Evolutionary conservation across 2,888 invertebrate species (phyloP).

Genomic region (Rhagium mordax): DNA sequence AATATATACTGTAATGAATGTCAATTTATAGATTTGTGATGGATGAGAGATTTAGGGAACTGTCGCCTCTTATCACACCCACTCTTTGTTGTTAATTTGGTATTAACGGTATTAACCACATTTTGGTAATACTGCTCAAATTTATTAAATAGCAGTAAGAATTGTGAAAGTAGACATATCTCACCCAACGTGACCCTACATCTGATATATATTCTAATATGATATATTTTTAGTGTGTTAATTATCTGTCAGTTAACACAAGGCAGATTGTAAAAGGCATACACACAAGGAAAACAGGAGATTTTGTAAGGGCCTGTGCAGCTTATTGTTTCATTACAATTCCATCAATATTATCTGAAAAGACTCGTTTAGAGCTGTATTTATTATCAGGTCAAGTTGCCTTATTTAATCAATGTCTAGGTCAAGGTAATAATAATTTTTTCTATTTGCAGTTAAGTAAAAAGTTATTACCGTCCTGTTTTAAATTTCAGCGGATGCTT

Average conservation of each 20-base stretch:
- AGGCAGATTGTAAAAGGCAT: slow-evolving; percentile 80
- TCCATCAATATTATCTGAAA: slow-evolving; percentile 91
- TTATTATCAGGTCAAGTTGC: slow-evolving; percentile 91
- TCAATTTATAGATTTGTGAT: too few species aligned
- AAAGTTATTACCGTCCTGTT: background rate
- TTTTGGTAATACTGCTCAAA: too few species aligned
- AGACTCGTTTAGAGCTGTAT: slow-evolving; percentile 87
- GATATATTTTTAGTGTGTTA: slow-evolving; percentile 72
- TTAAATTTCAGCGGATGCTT: slow-evolving; percentile 85
- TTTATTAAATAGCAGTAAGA: too few species aligned
- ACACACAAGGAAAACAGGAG: slow-evolving; percentile 85
- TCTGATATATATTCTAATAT: too few species aligned
- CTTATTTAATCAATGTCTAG: slow-evolving; percentile 89
- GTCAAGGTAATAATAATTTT: slow-evolving; percentile 79
- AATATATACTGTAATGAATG: too few species aligned
- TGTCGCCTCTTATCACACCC: too few species aligned
- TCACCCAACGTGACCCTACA: too few species aligned
- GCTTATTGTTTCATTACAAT: slow-evolving; percentile 97
- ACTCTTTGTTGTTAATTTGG: too few species aligned
- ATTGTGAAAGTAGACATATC: too few species aligned
- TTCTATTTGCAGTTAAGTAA: background rate
- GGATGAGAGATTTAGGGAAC: too few species aligned
- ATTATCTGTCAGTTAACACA: slow-evolving; percentile 82
- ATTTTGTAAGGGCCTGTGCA: slow-evolving; percentile 93
- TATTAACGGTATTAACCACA: too few species aligned